phyloP scores from a whole-genome alignment of 2,113 vertebrate genomes.

The Ursus arctos region DNA sequence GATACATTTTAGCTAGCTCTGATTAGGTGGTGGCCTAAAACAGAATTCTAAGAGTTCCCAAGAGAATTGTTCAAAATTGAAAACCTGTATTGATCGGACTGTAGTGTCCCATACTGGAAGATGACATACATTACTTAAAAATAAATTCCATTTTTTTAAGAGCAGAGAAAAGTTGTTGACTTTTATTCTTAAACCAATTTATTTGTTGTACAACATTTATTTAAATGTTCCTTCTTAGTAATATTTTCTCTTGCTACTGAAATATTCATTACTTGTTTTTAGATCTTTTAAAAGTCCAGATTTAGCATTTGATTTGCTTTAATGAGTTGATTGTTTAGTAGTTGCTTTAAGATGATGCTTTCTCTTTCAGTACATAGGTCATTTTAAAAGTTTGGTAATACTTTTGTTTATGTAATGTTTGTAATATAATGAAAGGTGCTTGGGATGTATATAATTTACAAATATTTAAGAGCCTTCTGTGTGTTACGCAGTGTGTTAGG shows the following conservation, averaged over 20 bases:
- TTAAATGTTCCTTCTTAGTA: conserved; percentile 15
- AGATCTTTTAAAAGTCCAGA: conserved; percentile 27
- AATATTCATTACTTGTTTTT: conserved; percentile 44
- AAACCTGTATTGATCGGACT: conserved; percentile 21
- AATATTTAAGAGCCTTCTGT: background rate
- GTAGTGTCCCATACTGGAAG: background rate
- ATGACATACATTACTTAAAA: background rate
- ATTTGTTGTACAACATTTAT: background rate
- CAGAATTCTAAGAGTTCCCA: conserved; percentile 52
- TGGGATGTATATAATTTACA: background rate
- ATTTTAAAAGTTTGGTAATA: conserved; percentile 60
- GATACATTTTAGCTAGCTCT: conserved; percentile 58
- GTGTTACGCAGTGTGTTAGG: background rate
- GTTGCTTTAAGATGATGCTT: conserved; percentile 25
- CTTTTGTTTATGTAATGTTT: background rate
- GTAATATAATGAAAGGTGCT: background rate
- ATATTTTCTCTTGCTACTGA: conserved; percentile 32
- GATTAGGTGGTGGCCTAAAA: conserved; percentile 52
- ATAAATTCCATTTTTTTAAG: conserved; percentile 26
- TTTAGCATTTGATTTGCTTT: conserved; percentile 49
- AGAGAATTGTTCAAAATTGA: conserved; percentile 49
- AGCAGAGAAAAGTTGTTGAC: conserved; percentile 12
- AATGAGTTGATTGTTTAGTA: background rate
- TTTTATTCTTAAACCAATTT: conserved; percentile 44
- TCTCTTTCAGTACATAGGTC: background rate